Percentiles rank a stretch among this genome's conserved stretches.
These are phyloP conservation scores for Mola mola DNA, from an alignment of 2,113 vertebrate genomes.

Conservation along the genomic window DNA sequence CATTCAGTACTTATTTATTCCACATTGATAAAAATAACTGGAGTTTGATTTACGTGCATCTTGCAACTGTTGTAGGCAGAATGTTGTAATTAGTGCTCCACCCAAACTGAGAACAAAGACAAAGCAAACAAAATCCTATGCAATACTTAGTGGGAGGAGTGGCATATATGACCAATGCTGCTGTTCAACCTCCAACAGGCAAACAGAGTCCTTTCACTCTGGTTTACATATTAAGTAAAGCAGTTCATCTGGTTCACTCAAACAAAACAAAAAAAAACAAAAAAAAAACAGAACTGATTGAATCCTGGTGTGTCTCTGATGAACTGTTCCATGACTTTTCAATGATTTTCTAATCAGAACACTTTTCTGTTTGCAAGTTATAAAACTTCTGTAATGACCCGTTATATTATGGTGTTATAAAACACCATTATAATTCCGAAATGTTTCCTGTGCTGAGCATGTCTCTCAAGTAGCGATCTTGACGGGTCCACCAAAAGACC, in stretches of 20 bases:
- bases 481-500: no score
- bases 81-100: constrained; percentile 29
- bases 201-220: constrained; percentile 6
- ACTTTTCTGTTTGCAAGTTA: no score
- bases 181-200: constrained; percentile 12
- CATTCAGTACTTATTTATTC: neutral
- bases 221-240: constrained; percentile 3
- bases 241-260: neutral
- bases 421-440: no score
- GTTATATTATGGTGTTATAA: no score
- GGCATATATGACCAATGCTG: neutral
- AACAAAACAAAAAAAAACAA: neutral
- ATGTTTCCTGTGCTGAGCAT: no score
- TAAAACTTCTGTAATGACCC: no score
- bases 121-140: constrained; percentile 28
- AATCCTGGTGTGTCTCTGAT: neutral
- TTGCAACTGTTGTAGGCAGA: neutral
- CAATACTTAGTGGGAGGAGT: constrained; percentile 28
- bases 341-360: neutral
- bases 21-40: neutral
- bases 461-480: no score
- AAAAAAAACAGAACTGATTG: no score
- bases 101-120: constrained; percentile 50
- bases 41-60: constrained; percentile 8
- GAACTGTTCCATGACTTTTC: neutral